phyloP scores from a whole-genome alignment of 1,140 invertebrate genomes.

The Chelonus insularis region DNA sequence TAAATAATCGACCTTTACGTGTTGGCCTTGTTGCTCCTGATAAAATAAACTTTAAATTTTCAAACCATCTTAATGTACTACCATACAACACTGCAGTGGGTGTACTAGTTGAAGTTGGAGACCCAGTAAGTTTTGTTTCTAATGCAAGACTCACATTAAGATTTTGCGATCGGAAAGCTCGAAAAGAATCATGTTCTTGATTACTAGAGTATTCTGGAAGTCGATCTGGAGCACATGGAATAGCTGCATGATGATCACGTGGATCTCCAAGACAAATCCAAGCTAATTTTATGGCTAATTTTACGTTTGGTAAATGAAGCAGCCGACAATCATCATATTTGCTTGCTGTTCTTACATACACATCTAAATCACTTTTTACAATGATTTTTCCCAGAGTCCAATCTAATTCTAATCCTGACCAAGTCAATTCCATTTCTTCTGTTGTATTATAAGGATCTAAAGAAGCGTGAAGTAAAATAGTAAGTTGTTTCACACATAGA shows the following conservation, averaged over 20 bases:
- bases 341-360: constrained; percentile 93
- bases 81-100: constrained; percentile 86
- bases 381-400: constrained; percentile 86
- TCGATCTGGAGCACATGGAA: constrained; percentile 95
- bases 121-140: constrained; percentile 77
- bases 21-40: constrained; percentile 94
- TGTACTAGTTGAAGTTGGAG: constrained; percentile 66
- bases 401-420: constrained; percentile 88
- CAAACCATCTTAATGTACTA: constrained; percentile 92
- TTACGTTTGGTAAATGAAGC: constrained; percentile 87
- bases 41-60: constrained; percentile 94
- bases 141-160: constrained; percentile 85
- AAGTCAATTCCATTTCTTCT: constrained; percentile 97
- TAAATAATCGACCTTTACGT: constrained; percentile 84
- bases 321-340: constrained; percentile 97
- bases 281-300: constrained; percentile 80
- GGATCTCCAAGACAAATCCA: constrained; percentile 93
- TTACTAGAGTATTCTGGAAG: constrained; percentile 96
- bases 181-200: constrained; percentile 84
- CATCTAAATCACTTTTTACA: constrained; percentile 64
- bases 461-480: constrained; percentile 89
- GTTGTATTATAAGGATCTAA: constrained; percentile 98
- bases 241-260: constrained; percentile 94
- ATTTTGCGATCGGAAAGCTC: constrained; percentile 93
- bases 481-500: constrained; percentile 82